Percentiles rank a stretch among this genome's conserved stretches.
phyloP scores from a whole-genome alignment of 2,888 invertebrate genomes.

The Polymixis lichenea region DNA sequence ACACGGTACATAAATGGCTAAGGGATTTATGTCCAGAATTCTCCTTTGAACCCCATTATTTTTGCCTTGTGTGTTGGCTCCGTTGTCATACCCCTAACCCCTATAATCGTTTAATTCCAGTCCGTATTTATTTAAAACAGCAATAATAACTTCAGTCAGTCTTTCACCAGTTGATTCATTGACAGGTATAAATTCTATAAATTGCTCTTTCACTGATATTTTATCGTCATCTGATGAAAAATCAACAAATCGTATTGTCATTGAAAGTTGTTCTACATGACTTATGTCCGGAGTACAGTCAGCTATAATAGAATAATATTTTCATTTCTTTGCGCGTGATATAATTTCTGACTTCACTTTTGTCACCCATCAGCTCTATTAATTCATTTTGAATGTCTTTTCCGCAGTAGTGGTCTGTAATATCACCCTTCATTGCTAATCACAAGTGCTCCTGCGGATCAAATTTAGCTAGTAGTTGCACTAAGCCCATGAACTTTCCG shows the following conservation, averaged over 20 bases:
- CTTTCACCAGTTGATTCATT: not conserved
- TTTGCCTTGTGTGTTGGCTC: not conserved
- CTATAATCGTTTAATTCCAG: not conserved
- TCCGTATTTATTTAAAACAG: not conserved
- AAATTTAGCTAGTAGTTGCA: not conserved
- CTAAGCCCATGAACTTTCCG: not conserved
- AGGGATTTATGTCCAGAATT: not conserved
- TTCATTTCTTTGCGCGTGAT: too few species aligned
- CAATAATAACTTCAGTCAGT: not conserved
- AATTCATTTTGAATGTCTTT: too few species aligned
- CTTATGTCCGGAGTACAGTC: too few species aligned
- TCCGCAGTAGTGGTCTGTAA: too few species aligned
- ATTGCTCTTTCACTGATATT: not conserved
- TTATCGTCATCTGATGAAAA: not conserved
- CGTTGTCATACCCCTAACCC: not conserved
- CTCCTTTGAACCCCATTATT: conserved; percentile 1
- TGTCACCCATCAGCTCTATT: too few species aligned
- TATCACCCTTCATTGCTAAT: too few species aligned
- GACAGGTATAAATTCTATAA: not conserved
- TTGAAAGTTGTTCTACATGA: not conserved
- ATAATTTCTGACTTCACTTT: too few species aligned
- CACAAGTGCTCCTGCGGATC: too few species aligned
- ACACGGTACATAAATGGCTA: not conserved
- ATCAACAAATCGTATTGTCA: not conserved
- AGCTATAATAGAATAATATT: too few species aligned